These are phyloP conservation scores for Sardinella longiceps DNA, from an alignment of 2,797 vertebrate species.

Conservation along the genomic window DNA sequence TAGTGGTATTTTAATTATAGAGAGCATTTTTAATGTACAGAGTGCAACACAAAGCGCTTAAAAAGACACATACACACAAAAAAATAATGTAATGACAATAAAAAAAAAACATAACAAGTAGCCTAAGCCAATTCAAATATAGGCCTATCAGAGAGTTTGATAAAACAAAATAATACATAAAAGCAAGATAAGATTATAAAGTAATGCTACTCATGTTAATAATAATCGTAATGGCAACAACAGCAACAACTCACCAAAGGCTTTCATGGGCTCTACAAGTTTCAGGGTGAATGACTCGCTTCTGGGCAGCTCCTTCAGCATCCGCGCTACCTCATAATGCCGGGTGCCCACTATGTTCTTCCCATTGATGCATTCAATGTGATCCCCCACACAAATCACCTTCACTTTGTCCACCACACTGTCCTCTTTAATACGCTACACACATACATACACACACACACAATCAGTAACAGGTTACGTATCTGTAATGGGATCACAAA, in stretches of 20 bases:
- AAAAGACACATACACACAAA: no score
- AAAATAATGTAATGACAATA: no score
- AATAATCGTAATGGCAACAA: not conserved
- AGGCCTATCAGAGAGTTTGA: no score
- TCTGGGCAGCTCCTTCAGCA: conserved; percentile 89
- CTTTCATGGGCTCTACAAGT: conserved; percentile 91
- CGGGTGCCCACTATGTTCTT: conserved; percentile 81
- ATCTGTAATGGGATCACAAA: not conserved
- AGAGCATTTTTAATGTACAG: no score
- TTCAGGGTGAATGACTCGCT: conserved; percentile 84
- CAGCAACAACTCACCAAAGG: conserved; percentile 89
- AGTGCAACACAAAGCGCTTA: no score
- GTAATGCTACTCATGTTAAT: not conserved
- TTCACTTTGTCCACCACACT: conserved; percentile 87
- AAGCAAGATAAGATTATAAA: not conserved
- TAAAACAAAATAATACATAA: no score
- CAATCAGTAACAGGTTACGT: not conserved
- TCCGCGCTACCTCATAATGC: conserved; percentile 93
- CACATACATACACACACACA: not conserved
- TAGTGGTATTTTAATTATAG: no score
- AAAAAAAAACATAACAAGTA: no score
- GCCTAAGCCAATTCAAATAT: no score
- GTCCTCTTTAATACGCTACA: conserved; percentile 90
- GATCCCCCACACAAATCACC: conserved; percentile 88
- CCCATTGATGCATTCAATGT: conserved; percentile 92